Evolutionary conservation across 2,113 vertebrate species (phyloP).

Genomic region (Hassar affinis): DNA sequence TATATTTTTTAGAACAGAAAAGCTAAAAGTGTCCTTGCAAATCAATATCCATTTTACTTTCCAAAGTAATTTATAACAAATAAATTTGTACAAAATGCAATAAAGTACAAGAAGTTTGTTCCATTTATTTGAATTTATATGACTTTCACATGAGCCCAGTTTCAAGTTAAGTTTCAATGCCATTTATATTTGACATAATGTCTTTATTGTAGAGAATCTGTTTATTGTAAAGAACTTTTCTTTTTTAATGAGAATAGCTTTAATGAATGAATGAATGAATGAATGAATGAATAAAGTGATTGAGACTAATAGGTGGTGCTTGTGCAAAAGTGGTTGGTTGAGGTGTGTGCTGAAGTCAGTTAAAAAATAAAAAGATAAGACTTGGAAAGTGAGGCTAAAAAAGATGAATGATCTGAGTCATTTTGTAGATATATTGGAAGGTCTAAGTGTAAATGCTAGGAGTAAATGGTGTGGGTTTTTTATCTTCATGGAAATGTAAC

Average conservation of each 20-base stretch:
- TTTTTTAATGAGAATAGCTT: neutral
- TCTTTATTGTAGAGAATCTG: neutral
- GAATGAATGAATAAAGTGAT: neutral
- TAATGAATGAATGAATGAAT: neutral
- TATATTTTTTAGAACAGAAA: neutral
- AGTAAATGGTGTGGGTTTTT: neutral
- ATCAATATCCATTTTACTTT: neutral
- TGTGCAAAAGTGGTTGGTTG: neutral
- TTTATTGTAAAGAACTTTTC: neutral
- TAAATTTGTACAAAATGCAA: neutral
- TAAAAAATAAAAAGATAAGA: neutral
- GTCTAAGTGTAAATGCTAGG: neutral
- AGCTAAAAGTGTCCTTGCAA: neutral
- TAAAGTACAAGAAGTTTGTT: neutral
- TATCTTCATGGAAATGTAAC: neutral
- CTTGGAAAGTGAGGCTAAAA: neutral
- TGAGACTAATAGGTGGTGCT: neutral
- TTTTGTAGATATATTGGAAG: neutral
- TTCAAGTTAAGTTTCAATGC: neutral
- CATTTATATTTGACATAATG: neutral
- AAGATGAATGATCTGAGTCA: neutral
- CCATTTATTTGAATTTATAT: neutral
- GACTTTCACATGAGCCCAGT: neutral
- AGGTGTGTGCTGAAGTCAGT: neutral
- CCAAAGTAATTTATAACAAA: neutral